Base-by-base conservation (phyloP, 2,113 vertebrate genomes). In the Fregetta grallaria region DNA sequence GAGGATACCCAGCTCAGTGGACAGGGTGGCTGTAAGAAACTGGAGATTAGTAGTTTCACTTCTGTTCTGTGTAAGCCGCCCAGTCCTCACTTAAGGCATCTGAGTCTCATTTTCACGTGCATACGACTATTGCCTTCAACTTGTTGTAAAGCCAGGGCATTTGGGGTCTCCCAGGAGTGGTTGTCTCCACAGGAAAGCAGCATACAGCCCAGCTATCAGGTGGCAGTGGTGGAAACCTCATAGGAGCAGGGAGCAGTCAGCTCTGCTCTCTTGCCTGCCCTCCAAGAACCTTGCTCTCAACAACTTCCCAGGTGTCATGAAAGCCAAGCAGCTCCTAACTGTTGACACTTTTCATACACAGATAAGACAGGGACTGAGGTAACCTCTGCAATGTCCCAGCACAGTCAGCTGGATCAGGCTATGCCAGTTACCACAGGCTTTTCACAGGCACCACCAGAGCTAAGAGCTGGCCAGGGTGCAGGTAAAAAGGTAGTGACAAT, bases 1-100 rank as follows among this genome's bases (percentile, higher is more conserved):
- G 34, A 90, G 34, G 63, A 61, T 34, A 77, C 9, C 6, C 45
- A 80, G 18, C 36, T 70, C 40, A 44, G 73, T 40, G 38, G 26
- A 10, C 36, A 17, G 17, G 2, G 3, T 38, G 36, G 25, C 50
- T 2, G 0, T 56, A 49, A 90, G 26, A 52, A 83, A 50, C 0
- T 11, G 7, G 7, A 38, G 13, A 32, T 40, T 3, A 73, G 73
- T 47, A 18, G 26, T n/a, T 65, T 68, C 20, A 2, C 5, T 65
- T 56, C 34, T 52, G 11, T 10, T 45, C 34, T n/a, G 3, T 21
- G 15, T 29, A 55, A 67, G 7, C 45, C 0, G 0, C 26, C 38
- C 61, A 75, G 27, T 9, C 42, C 22, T 40, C 36, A 6, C 11
- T 67, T 23, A 52, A 86, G 68, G 25, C 6, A 18, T 12, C 13